Evolutionary conservation across 2,797 vertebrate genomes (phyloP), one percentile per base, ranked within the genome.

Genomic region (Myiotriccus ornatus): DNA sequence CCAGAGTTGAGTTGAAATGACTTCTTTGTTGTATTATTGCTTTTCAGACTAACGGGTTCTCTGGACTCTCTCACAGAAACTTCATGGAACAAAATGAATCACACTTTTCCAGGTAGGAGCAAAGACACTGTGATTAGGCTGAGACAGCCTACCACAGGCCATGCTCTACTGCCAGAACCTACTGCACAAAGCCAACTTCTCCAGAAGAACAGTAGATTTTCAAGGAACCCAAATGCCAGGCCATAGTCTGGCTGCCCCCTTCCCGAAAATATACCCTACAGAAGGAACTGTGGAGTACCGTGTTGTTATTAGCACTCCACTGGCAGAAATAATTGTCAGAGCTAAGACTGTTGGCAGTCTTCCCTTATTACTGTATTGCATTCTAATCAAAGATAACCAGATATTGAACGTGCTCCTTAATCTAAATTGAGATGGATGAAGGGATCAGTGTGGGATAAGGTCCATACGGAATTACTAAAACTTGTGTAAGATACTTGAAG

Each of bases 41-140:
- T 71, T 95, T 96, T 81, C 87, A 98, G 98, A 89, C 50, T 98
- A 62, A 95, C 98, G 12, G 99, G 99, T 49, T 99, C 99, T 27
- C 96, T 99, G 77, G 99, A 99, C 81, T 99, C 99, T 37, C 98
- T 99, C 44, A 98, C 99, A 30, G 99, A 99, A 95, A 98, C 98
- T 90, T 98, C 99, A 4, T 98, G 98, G 20, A 98, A 98, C 84
- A 98, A 98, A 95, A 97, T 98, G 92, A 98, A 96, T 89, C 98
- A 97, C 94, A 97, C 98, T 85, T 97, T 99, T 93, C 98, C 98
- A 70, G 99, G 99, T 99, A 98, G 98, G 98, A 92, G 57, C 4
- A 8, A 62, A 91, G 71, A 49, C 24, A 3, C 19, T 39, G 62
- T 68, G 12, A 12, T 56, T 76, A 71, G 50, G 8, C 69, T 86